phyloP scores from a whole-genome alignment of 1,140 invertebrate genomes.

The Vanessa atalanta region DNA sequence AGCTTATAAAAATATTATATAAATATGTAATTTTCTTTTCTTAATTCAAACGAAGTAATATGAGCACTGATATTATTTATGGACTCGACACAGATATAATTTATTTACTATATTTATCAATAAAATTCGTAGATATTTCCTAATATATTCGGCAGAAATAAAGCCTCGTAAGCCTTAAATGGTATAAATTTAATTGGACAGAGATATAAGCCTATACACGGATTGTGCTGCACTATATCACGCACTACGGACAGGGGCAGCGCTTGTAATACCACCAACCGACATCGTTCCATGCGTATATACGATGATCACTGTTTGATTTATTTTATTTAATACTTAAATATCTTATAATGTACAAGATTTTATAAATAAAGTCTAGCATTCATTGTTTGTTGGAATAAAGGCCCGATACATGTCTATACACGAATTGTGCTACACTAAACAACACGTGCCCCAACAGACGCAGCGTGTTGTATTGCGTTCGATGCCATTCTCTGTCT shows the following conservation, averaged over 20 bases:
- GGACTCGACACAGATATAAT: too few species aligned
- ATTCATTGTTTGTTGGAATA: not conserved
- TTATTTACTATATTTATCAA: too few species aligned
- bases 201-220: constrained; percentile 37
- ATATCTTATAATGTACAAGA: not conserved
- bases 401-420: not conserved
- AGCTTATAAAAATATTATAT: too few species aligned
- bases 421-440: not conserved
- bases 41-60: too few species aligned
- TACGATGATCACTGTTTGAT: constrained; percentile 3
- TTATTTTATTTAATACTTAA: not conserved
- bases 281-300: constrained; percentile 33
- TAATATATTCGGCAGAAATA: constrained; percentile 19
- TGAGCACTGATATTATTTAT: too few species aligned
- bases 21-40: too few species aligned
- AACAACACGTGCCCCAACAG: not conserved
- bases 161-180: constrained; percentile 32
- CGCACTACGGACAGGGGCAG: constrained; percentile 45
- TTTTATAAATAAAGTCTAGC: too few species aligned
- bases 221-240: constrained; percentile 41
- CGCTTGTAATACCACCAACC: constrained; percentile 41
- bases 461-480: constrained; percentile 31
- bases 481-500: constrained; percentile 15
- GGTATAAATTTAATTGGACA: constrained; percentile 36
- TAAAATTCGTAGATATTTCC: constrained; percentile 4